A percentile compares a stretch with the other conserved stretches of the same genome.
These are phyloP conservation scores for Merodon equestris DNA, from an alignment of 2,888 invertebrate species.

Conservation along the genomic window DNA sequence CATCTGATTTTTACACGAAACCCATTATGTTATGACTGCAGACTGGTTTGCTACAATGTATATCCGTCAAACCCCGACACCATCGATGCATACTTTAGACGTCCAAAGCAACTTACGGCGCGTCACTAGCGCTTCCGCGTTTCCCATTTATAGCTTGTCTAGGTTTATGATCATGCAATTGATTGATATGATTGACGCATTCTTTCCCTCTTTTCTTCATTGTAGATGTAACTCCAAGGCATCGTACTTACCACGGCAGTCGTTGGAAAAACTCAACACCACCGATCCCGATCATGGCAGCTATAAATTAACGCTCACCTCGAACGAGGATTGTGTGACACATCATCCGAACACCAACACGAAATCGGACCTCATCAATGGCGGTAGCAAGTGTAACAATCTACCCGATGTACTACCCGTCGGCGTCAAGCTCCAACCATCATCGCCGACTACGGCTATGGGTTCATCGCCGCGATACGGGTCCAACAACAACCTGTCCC, in stretches of 20 bases:
- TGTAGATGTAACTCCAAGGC: constrained; percentile 88
- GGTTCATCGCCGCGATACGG: constrained; percentile 74
- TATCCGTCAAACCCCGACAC: no score
- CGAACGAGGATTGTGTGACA: constrained; percentile 80
- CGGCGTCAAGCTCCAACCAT: constrained; percentile 79
- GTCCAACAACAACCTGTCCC: constrained; percentile 75
- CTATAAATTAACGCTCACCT: constrained; percentile 87
- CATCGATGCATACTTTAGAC: constrained; percentile 11
- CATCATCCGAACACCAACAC: constrained; percentile 65
- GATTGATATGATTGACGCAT: constrained; percentile 37
- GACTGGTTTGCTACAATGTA: no score
- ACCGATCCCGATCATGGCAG: constrained; percentile 86
- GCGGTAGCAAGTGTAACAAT: constrained; percentile 77
- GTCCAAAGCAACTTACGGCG: constrained; percentile 18
- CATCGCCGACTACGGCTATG: constrained; percentile 72
- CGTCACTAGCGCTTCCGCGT: constrained; percentile 31
- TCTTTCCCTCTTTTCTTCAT: constrained; percentile 60
- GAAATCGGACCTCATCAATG: constrained; percentile 69
- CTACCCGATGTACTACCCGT: constrained; percentile 81
- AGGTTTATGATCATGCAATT: constrained; percentile 53
- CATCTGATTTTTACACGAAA: no score
- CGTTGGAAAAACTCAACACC: constrained; percentile 82
- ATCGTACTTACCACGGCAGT: constrained; percentile 86
- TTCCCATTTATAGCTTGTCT: constrained; percentile 24
- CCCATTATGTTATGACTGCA: no score